Evolutionary conservation across 2,888 invertebrate species (phyloP), one percentile per base, ranked within the genome.

Genomic region (Andrena hattorfiana): DNA sequence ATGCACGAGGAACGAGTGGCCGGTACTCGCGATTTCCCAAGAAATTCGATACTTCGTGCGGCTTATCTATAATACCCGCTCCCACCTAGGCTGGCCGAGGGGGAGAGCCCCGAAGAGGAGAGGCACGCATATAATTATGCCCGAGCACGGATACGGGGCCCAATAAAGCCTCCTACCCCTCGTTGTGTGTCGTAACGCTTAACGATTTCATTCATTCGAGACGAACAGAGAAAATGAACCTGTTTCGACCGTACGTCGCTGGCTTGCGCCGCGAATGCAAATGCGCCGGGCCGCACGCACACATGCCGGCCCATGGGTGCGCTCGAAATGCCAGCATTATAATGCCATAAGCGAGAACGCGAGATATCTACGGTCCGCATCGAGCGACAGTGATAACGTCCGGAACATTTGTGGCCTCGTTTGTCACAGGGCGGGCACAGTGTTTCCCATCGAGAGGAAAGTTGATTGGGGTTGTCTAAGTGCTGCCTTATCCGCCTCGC

Each of bases 161-260:
- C 63, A 60, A 84, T 83, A 80, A 80, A 73, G 49, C 70, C 49
- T 70, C 42, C 77, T 63, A 66, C 63, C 63, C 72, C 68, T 68
- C 70, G 8, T 4, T 42, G 54, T 8, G 68, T 81, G 77, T 81
- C 75, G 82, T 76, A 87, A 87, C 56, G 72, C 82, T 69, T 76
- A 83, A 86, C 87, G 87, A 87, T 86, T 86, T 85, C 86, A 86
- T 87, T 87, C 85, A 87, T 87, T 78, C 83, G 81, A 60, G 64
- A 66, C 66, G 77, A 81, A 64, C 72, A 51, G 64, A 68, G 79
- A 83, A 77, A 87, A 86, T 87, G 87, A 88, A 88, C 87, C 86
- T 88, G 87, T 85, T 88, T 63, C 83, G 70, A 76, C 81, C 56
- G 79, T 76, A 77, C 81, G 73, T 75, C 70, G 85, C 70, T 32